Base-by-base conservation (phyloP, 2,888 invertebrate genomes). In the Andrena flavipes region DNA sequence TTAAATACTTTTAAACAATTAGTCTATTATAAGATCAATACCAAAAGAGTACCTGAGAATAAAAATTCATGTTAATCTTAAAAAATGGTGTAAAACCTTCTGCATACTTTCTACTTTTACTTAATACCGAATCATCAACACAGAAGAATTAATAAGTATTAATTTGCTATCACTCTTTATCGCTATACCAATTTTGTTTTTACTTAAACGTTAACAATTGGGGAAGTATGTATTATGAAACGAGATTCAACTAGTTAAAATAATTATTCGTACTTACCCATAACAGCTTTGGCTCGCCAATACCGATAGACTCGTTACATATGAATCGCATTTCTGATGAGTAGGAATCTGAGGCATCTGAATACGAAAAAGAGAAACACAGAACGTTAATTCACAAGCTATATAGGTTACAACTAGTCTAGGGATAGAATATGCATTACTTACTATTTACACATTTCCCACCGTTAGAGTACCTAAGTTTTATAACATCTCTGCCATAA, bases 361-460 rank as follows among this genome's bases (percentile, higher is more conserved):
- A 23, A 64, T 42, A 16, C 16, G 77, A 20, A 48, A 48, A 48
- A 26, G 48, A 74, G 7, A 62, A 65, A 56, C 13, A 74, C 23
- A 65, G 49, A n/a, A 29, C 54, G 48, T 42, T 48, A 10, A 68
- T 63, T 67, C 63, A 56, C 69, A 85, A 78, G 71, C 70, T 59
- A n/a, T n/a, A n/a, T n/a, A 83, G 56, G 8, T 16, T 20, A 33
- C 23, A n/a, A 51, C 13, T 3, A 56, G 56, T 48, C 4, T n/a
- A 8, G 8, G 49, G 49, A 80, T 7, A 65, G 16, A 48, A 8
- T 49, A 60, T 29, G 10, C 48, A 33, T 23, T 65, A 84, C 89
- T 90, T 82, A 90, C 91, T 89, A 69, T 90, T 80, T 23, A 67
- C 72, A 76, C 92, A 93, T 69, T 86, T 87, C 35, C 85, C 86